Conservation (phyloP, 2,113 vertebrate species). For the Siniperca chuatsi region DNA sequence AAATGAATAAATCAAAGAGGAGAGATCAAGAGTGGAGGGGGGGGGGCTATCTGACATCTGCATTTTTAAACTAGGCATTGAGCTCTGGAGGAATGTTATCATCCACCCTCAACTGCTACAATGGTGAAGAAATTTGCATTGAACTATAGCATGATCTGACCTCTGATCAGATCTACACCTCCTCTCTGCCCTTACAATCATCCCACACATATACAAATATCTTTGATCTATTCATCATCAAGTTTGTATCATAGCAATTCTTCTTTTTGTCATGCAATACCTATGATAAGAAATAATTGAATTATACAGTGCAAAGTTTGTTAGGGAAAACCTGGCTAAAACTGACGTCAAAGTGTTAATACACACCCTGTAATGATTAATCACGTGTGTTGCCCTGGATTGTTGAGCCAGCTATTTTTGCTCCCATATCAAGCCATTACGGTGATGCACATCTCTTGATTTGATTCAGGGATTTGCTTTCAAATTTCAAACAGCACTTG, state of each 20-base stretch:
- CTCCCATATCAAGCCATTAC: not conserved
- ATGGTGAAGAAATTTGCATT: slow-evolving; percentile 44
- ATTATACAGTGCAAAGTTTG: not conserved
- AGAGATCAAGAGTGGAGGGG: slow-evolving; percentile 76
- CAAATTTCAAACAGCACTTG: slow-evolving; percentile 32
- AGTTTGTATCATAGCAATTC: not conserved
- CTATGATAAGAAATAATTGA: not conserved
- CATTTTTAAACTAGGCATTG: slow-evolving; percentile 73
- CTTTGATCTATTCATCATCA: not conserved
- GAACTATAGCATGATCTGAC: slow-evolving; percentile 33
- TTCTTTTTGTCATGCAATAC: not conserved
- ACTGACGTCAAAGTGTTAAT: not conserved
- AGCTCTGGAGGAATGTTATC: slow-evolving; percentile 71
- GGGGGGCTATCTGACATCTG: slow-evolving; percentile 74
- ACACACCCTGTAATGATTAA: slow-evolving; percentile 5
- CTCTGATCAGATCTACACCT: slow-evolving; percentile 41
- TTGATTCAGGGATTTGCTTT: slow-evolving; percentile 46
- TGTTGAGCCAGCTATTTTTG: slow-evolving; percentile 12
- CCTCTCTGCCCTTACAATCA: not conserved
- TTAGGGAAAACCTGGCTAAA: not conserved
- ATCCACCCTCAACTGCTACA: slow-evolving; percentile 43
- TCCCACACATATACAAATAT: not conserved
- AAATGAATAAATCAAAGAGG: slow-evolving; percentile 84
- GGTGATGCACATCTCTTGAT: slow-evolving; percentile 35
- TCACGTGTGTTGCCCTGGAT: slow-evolving; percentile 2